Conservation (phyloP, 2,797 vertebrate species). For the Onychomys arenicola region DNA sequence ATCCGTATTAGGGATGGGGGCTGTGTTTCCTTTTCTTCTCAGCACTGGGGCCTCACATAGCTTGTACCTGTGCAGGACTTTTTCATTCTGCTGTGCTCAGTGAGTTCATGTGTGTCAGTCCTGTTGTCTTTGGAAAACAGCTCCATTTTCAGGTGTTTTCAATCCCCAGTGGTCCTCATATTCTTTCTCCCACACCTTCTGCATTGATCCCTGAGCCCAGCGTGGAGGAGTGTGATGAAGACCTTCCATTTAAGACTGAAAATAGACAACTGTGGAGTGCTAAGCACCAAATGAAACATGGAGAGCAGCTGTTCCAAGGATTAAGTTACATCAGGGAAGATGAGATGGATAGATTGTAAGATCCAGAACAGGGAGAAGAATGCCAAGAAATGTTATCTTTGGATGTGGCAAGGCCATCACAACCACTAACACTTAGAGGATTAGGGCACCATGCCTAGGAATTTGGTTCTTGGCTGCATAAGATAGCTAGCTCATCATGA, state of each 20-base stretch:
- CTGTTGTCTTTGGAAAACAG: no score
- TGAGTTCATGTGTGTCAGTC: no score
- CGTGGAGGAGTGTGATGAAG: neutral
- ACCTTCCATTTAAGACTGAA: neutral
- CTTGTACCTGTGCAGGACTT: no score
- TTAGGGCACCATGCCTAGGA: neutral
- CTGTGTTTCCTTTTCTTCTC: no score
- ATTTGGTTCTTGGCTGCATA: neutral
- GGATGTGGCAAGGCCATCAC: neutral
- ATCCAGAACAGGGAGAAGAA: accelerated
- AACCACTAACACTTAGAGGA: neutral
- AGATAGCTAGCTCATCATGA: neutral
- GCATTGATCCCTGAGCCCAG: no score
- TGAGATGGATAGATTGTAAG: neutral
- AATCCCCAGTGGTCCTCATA: neutral
- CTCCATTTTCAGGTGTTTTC: neutral
- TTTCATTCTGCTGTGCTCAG: neutral
- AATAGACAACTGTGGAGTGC: neutral
- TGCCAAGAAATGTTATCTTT: neutral
- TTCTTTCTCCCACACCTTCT: no score
- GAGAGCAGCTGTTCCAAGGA: no score
- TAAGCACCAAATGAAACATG: no score
- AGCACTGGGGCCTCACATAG: no score
- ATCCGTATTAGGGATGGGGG: no score
- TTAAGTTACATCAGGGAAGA: neutral